Conservation (phyloP, 2,797 vertebrate genomes). For the Poecilia wingei region DNA sequence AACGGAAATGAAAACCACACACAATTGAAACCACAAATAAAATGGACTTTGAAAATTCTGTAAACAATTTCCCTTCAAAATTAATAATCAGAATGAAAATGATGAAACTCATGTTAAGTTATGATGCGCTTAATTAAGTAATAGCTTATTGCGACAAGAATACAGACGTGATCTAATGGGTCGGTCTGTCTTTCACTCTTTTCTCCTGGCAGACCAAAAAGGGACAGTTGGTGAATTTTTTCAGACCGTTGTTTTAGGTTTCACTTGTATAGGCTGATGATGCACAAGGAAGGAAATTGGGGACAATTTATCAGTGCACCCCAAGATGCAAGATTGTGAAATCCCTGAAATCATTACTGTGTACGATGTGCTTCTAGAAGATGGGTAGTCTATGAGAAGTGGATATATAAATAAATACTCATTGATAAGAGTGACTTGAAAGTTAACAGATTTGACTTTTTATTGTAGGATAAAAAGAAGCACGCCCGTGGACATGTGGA, state of each 20-base stretch:
- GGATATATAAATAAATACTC: neutral
- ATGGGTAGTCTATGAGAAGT: conserved; percentile 58
- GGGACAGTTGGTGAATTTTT: too few species aligned
- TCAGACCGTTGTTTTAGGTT: neutral
- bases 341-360: neutral
- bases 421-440: neutral
- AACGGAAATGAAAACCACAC: too few species aligned
- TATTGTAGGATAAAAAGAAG: conserved; percentile 80
- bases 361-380: conserved; percentile 85
- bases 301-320: neutral
- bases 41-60: too few species aligned
- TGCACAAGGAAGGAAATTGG: neutral
- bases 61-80: too few species aligned
- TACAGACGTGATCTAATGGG: too few species aligned
- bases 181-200: too few species aligned
- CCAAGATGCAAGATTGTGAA: neutral
- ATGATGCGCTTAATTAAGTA: too few species aligned
- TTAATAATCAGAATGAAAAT: too few species aligned
- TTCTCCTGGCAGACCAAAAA: too few species aligned
- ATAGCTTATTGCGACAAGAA: too few species aligned
- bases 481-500: conserved; percentile 78
- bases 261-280: neutral
- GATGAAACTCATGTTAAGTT: too few species aligned
- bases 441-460: conserved; percentile 5
- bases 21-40: too few species aligned